Conservation (phyloP, 1,140 invertebrate species). For the Micrasema minimum region DNA sequence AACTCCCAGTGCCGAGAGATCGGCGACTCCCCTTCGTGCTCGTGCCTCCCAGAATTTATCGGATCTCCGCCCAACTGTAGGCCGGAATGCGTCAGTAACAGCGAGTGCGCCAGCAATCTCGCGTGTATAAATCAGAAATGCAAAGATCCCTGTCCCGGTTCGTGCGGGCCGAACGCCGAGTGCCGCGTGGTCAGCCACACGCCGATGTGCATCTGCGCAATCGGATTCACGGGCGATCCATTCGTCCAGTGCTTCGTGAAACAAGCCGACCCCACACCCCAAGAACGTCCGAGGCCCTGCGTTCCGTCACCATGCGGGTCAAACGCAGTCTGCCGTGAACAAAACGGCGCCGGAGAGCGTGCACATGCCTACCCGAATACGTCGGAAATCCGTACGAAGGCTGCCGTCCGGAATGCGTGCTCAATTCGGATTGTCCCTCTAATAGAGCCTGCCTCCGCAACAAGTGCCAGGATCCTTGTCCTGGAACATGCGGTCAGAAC, state of each 20-base stretch:
- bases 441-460: constrained; percentile 71
- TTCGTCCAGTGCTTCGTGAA: constrained; percentile 66
- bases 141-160: constrained; percentile 73
- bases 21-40: constrained; percentile 72
- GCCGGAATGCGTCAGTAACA: constrained; percentile 74
- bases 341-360: constrained; percentile 71
- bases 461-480: constrained; percentile 75
- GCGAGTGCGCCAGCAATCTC: constrained; percentile 70
- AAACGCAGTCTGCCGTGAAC: constrained; percentile 73
- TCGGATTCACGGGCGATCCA: constrained; percentile 71
- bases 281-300: constrained; percentile 66
- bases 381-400: constrained; percentile 76
- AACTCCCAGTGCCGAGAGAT: constrained; percentile 73
- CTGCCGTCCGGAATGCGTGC: constrained; percentile 73
- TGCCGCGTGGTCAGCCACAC: constrained; percentile 76
- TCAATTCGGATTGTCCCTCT: constrained; percentile 74
- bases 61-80: constrained; percentile 74
- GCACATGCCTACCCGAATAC: constrained; percentile 72
- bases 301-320: constrained; percentile 74
- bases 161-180: constrained; percentile 73
- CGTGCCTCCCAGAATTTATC: constrained; percentile 72
- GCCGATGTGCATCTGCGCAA: constrained; percentile 71
- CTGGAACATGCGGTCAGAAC: constrained; percentile 73
- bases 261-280: constrained; percentile 55
- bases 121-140: constrained; percentile 78